Evolutionary conservation across 2,888 invertebrate species (phyloP), one percentile per base, ranked within the genome.

Genomic region (Diarsia rubi): DNA sequence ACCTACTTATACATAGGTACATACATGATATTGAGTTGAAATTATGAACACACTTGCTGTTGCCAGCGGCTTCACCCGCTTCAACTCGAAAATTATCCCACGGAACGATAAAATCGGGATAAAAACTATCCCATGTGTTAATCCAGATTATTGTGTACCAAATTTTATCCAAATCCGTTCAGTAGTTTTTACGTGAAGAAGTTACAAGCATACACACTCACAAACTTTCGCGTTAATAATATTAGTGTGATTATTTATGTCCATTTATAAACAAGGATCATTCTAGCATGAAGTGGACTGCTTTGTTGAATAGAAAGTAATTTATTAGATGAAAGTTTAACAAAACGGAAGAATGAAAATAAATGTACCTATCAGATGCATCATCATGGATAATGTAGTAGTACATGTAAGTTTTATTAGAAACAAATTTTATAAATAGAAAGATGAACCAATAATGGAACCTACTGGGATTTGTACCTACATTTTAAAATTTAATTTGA

Each of bases 231-330:
- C n/a, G n/a, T n/a, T n/a, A n/a, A n/a, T n/a, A n/a, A n/a, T n/a
- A n/a, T n/a, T n/a, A n/a, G n/a, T n/a, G n/a, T n/a, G n/a, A n/a
- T 27, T 44, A 72, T 45, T 60, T 62, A 72, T 62, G 45, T 31
- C 59, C 24, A 42, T 57, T 44, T 21, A 60, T 79, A 72, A 52
- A 79, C 52, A 72, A 79, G 21, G 27, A 45, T 45, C 12, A 54
- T 54, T 63, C 12, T 80, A 79, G 42, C 62, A 80, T 80, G 52
- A 76, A 71, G 27, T 54, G 60, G n/a, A 52, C 45, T 45, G n/a
- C 44, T 45, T 79, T 69, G 24, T 52, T 72, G 37, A 75, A 71
- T 52, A 14, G n/a, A 62, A 79, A 72, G 8, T 60, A 27, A 71
- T 79, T 44, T 60, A 70, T 69, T 49, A 31, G 42, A 71, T 60